Evolutionary conservation across 2,797 vertebrate genomes (phyloP), one percentile per base, ranked within the genome.

Genomic region (Hipposideros larvatus): DNA sequence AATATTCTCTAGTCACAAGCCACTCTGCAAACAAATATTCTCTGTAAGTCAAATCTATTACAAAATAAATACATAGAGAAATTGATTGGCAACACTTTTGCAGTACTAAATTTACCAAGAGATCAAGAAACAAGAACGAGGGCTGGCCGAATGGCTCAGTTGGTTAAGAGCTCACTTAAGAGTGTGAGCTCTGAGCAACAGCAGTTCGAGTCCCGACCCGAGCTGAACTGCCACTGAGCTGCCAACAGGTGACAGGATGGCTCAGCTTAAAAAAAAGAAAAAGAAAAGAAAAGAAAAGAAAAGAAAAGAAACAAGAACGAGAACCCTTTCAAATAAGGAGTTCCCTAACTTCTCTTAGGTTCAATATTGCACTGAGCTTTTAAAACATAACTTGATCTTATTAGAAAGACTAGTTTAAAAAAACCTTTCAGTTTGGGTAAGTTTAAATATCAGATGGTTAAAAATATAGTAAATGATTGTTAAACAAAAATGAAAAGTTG

Each of bases 401-500:
- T 4, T 22, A 68, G 71, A 77, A 80, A 43, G 53, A 41, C 22
- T 51, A 87, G 85, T 26, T 51, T 15, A 66, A 91, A 95, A 87
- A 79, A 73, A 34, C 14, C 6, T 85, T 68, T 90, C 26, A 95
- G 78, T 3, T 71, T 85, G 13, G 26, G 16, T 82, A 96, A 82
- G 4, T 46, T 88, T 83, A 92, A 90, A 68, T 37, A 46, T 57
- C 65, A 83, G 57, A 73, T 14, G 16, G 65, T 28, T 92, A 37
- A 94, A 96, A 87, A 92, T 79, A 70, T 0, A 86, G 26, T 43
- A 53, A 78, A 48, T 51, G 53, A 84, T 84, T 14, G 73, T 63
- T 57, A 79, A 93, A 83, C 78, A 87, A 87, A 92, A 93, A 86
- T 31, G 16, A 66, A 90, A 74, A 83, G 26, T 68, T 95, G 41